Conservation (phyloP, 2,797 vertebrate species). For the Caiman crocodilus region DNA sequence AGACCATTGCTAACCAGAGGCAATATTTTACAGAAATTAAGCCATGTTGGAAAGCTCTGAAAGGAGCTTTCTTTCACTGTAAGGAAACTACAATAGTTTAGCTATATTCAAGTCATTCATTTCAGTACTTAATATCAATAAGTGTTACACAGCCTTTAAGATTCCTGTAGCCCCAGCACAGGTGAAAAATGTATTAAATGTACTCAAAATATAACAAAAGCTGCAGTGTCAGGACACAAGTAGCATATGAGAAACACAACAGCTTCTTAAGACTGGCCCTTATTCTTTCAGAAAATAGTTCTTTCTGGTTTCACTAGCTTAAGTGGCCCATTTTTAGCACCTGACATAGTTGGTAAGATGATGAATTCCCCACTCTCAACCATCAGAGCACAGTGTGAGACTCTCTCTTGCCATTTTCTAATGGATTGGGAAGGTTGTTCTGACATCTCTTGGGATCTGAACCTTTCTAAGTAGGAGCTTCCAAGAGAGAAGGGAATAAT, state of each 20-base stretch:
- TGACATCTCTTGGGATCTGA: background rate
- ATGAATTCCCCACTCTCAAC: background rate
- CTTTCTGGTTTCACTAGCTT: background rate
- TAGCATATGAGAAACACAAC: background rate
- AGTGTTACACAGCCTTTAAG: background rate
- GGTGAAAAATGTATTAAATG: background rate
- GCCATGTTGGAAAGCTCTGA: background rate
- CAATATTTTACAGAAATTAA: background rate
- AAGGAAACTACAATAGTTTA: slow-evolving; percentile 4
- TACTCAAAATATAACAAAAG: background rate
- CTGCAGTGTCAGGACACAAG: background rate
- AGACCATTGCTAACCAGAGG: too few species aligned
- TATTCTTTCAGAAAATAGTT: background rate
- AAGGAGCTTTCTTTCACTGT: background rate
- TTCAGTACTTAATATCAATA: fast-evolving
- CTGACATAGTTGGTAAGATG: background rate
- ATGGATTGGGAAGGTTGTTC: background rate
- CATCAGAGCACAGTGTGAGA: background rate
- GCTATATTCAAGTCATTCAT: background rate
- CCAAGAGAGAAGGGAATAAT: background rate
- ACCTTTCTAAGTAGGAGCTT: background rate
- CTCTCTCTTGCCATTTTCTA: background rate
- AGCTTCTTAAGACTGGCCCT: background rate
- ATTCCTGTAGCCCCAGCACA: background rate
- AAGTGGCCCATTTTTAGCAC: slow-evolving; percentile 2